A percentile compares a stretch with the other conserved stretches of the same genome.
phyloP scores from a whole-genome alignment of 2,888 invertebrate genomes.

The Andrena trimmerana region DNA sequence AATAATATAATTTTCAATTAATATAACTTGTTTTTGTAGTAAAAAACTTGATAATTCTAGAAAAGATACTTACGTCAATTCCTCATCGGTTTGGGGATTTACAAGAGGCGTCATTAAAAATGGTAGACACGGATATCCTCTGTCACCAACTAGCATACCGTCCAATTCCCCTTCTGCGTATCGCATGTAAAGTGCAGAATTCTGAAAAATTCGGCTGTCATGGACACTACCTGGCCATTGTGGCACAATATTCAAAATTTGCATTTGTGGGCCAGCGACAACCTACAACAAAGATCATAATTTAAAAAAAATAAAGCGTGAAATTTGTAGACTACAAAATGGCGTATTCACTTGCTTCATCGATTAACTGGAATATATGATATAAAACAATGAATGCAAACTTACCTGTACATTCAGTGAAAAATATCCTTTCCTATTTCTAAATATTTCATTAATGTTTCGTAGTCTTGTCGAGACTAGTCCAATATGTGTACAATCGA shows the following conservation, averaged over 20 bases:
- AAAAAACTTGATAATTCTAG: not conserved
- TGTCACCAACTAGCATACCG: not conserved
- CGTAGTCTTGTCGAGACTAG: too few relatives aligned
- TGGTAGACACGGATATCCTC: not conserved
- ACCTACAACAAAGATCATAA: not conserved
- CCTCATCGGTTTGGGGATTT: not conserved
- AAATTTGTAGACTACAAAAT: too few relatives aligned
- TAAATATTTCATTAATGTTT: too few relatives aligned
- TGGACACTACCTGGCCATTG: not conserved
- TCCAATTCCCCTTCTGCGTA: not conserved
- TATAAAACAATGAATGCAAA: too few relatives aligned
- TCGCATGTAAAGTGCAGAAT: not conserved
- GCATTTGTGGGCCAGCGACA: not conserved
- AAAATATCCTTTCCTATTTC: too few relatives aligned
- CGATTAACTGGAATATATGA: too few relatives aligned
- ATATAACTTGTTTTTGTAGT: not conserved
- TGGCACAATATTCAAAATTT: not conserved
- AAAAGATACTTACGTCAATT: not conserved
- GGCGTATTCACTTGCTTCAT: too few relatives aligned
- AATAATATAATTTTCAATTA: slow-evolving; percentile 4
- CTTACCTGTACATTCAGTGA: too few relatives aligned
- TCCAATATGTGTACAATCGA: too few relatives aligned
- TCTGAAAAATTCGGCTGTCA: not conserved
- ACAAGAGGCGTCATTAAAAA: not conserved
- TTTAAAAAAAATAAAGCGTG: too few relatives aligned